These are phyloP conservation scores for Dendroctonus valens DNA, from an alignment of 1,140 invertebrate genomes.

Conservation along the genomic window DNA sequence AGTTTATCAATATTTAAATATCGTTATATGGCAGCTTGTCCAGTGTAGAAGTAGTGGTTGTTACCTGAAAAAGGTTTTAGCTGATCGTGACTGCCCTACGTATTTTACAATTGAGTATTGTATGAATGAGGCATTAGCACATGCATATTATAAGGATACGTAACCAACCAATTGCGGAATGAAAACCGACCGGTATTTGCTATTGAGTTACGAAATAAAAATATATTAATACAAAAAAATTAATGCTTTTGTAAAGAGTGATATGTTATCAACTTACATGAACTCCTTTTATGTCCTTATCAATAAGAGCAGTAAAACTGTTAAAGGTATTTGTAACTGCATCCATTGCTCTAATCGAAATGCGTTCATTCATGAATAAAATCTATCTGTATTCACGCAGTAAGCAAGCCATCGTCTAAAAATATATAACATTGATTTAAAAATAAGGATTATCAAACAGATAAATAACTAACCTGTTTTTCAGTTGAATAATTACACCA, in stretches of 20 bases:
- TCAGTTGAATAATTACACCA: background rate
- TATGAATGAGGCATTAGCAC: too few species aligned
- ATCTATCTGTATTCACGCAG: background rate
- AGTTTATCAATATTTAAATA: too few species aligned
- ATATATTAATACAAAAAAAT: background rate
- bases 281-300: slow-evolving; percentile 51
- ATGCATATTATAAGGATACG: too few species aligned
- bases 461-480: slow-evolving; percentile 17
- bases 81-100: too few species aligned
- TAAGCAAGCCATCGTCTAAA: slow-evolving; percentile 10
- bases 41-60: too few species aligned
- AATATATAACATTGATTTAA: slow-evolving; percentile 10
- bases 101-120: too few species aligned
- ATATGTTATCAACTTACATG: slow-evolving; percentile 43
- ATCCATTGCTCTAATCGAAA: slow-evolving; percentile 21
- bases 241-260: background rate
- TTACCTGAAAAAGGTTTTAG: too few species aligned
- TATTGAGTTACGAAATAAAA: background rate
- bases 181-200: too few species aligned
- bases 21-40: too few species aligned
- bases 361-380: slow-evolving; percentile 16
- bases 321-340: slow-evolving; percentile 43
- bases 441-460: slow-evolving; percentile 19
- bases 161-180: too few species aligned
- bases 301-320: slow-evolving; percentile 48